Base-by-base conservation (phyloP, 2,797 vertebrate genomes). In the Decapterus maruadsi region DNA sequence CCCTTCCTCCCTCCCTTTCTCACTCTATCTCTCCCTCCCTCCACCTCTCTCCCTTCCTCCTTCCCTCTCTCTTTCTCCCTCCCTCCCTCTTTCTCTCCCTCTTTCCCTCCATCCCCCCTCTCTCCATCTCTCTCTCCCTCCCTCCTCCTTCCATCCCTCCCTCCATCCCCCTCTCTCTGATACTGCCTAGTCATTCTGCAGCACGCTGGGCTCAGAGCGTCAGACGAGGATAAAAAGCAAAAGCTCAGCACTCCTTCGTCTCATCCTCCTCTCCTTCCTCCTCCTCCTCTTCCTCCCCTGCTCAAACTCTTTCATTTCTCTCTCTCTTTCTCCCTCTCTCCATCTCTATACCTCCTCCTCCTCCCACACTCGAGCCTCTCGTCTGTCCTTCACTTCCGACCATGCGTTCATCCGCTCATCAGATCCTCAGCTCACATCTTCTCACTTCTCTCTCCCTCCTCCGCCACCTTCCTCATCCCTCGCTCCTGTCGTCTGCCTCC, bases 141-240 rank as follows among this genome's bases (percentile, higher is more conserved):
- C 0, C 26, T 26, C 26, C n/a, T n/a, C n/a, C n/a, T n/a, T 4
- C 29, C 8, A 36, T 40, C 13, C 10, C 9, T n/a, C 20, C 16
- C 0, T 12, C 14, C 1, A 29, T 10, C 12, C 0, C 26, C 26
- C 26, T 26, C 26, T 12, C 34, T 38, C 77, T 77, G 55, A 81
- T 81, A 72, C 43, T 90, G 89, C 82, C 80, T 16, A 56, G 84
- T 92, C 90, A 92, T 89, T 90, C 90, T 89, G 89, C 90, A 89
- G 89, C 76, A 80, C 54, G 8, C 26, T 31, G 1, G 50, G 11
- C 71, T 80, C 72, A 80, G 68, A 68, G 72, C 48, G 26, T 34
- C 61, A 77, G 78, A 80, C n/a, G 6, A 38, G 42, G 64, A 87
- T 74, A 77, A 86, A 90, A 89, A 84, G 78, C 22, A 85, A 84